These are phyloP conservation scores for Trichomalopsis sarcophagae DNA, from an alignment of 1,140 invertebrate species.

Conservation along the genomic window DNA sequence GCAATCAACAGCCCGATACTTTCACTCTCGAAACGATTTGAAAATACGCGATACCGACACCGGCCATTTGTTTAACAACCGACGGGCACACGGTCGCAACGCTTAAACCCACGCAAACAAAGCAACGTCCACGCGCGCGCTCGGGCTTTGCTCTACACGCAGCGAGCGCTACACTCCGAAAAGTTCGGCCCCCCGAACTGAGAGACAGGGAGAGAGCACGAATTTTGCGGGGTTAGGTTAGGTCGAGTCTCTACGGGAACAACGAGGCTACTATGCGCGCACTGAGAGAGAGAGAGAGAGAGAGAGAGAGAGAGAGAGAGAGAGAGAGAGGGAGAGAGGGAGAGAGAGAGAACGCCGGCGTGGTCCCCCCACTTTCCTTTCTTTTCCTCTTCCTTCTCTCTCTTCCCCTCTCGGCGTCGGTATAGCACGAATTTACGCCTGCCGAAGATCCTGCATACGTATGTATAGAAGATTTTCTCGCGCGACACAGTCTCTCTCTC, in stretches of 20 bases:
- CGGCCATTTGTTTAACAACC: neutral
- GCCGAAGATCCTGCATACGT: conserved; percentile 16
- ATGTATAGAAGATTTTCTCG: neutral
- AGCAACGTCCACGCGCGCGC: conserved; percentile 41
- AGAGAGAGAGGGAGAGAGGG: neutral
- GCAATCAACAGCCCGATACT: neutral
- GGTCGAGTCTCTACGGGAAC: neutral
- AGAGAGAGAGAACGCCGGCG: conserved; percentile 26
- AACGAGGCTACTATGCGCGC: conserved; percentile 6
- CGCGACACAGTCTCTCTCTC: neutral
- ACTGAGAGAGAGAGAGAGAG: neutral
- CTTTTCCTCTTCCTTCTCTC: neutral
- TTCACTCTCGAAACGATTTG: neutral
- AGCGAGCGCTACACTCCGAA: neutral
- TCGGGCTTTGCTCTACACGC: neutral
- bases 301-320: neutral
- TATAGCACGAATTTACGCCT: conserved; percentile 5
- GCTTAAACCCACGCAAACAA: conserved; percentile 41
- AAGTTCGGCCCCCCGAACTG: conserved; percentile 11
- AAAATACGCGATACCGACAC: neutral
- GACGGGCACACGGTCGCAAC: neutral
- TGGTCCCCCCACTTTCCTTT: conserved; percentile 26
- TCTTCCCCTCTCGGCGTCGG: neutral
- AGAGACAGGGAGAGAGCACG: neutral
- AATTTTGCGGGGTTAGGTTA: conserved; percentile 39